phyloP scores from a whole-genome alignment of 1,140 invertebrate genomes.

The Semibalanus balanoides region DNA sequence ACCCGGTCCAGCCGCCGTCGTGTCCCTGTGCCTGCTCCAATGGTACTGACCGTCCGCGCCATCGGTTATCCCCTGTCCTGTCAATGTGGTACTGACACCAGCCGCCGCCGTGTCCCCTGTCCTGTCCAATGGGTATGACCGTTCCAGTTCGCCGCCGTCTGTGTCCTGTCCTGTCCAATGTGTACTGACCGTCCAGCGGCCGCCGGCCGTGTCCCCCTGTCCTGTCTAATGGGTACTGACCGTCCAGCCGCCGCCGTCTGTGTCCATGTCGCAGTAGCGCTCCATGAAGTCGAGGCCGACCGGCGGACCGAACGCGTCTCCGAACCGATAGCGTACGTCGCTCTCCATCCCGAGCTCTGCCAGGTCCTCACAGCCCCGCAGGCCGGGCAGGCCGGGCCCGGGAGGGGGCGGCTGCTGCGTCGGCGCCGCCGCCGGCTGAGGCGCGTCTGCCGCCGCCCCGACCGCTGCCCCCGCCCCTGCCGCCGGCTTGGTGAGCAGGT shows the following conservation, averaged over 20 bases:
- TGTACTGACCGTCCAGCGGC: too few relatives aligned
- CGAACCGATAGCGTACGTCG: conserved; percentile 24
- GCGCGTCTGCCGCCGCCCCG: not conserved
- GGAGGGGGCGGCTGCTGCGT: conserved; percentile 7
- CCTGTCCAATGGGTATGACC: too few relatives aligned
- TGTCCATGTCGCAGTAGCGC: conserved; percentile 31
- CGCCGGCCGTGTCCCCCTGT: too few relatives aligned
- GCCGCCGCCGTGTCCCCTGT: too few relatives aligned
- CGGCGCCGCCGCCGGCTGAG: not conserved
- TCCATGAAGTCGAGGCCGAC: conserved; percentile 6
- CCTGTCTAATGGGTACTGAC: too few relatives aligned
- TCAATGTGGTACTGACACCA: too few relatives aligned
- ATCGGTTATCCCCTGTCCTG: too few relatives aligned
- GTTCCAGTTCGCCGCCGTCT: too few relatives aligned
- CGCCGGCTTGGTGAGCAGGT: not conserved
- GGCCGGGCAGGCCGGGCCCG: conserved; percentile 8
- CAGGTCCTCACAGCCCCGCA: conserved; percentile 16
- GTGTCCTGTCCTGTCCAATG: too few relatives aligned
- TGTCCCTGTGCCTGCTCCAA: too few relatives aligned
- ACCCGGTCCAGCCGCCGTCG: too few relatives aligned
- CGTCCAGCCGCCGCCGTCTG: conserved; percentile 32
- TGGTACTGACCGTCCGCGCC: too few relatives aligned
- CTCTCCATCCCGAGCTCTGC: not conserved
- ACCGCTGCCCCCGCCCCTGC: not conserved
- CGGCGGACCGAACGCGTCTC: conserved; percentile 24